A percentile compares a stretch with the other conserved stretches of the same genome.
Conservation (phyloP, 2,888 invertebrate genomes). For the Ochropleura plecta region DNA sequence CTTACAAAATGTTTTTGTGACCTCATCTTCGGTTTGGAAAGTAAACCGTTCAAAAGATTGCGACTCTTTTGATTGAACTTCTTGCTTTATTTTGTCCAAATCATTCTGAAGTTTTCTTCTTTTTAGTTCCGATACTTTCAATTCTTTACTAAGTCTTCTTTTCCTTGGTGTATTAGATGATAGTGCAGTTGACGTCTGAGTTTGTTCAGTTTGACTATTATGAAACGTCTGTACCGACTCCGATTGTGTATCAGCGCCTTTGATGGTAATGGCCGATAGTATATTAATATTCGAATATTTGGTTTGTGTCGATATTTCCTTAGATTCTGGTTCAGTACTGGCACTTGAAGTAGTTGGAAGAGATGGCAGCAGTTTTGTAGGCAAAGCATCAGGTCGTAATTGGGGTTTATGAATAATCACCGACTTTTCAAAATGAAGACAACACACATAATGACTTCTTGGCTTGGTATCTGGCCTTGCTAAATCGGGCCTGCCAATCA, state of each 20-base stretch:
- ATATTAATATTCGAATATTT: slow-evolving; percentile 8
- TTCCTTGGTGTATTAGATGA: slow-evolving; percentile 46
- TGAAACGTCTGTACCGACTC: slow-evolving; percentile 18
- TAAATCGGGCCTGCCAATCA: slow-evolving; percentile 51
- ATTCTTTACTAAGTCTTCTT: slow-evolving; percentile 38
- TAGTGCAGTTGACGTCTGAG: slow-evolving; percentile 40
- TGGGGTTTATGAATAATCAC: slow-evolving; percentile 41
- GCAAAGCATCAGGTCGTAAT: slow-evolving; percentile 48
- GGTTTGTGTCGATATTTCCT: slow-evolving; percentile 22
- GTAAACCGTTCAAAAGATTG: slow-evolving; percentile 26
- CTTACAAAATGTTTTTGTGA: slow-evolving; percentile 31
- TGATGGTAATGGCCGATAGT: neutral
- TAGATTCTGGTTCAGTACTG: slow-evolving; percentile 3
- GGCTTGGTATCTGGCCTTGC: slow-evolving; percentile 39
- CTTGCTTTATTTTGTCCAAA: slow-evolving; percentile 31
- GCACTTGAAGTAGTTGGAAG: slow-evolving; percentile 22
- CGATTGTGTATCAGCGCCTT: slow-evolving; percentile 12
- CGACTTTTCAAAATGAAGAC: slow-evolving; percentile 48
- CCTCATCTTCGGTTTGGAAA: slow-evolving; percentile 32
- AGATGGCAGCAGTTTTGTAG: slow-evolving; percentile 44
- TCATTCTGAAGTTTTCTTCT: slow-evolving; percentile 40
- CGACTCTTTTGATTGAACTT: slow-evolving; percentile 21
- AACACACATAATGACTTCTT: slow-evolving; percentile 46
- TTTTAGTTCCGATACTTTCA: slow-evolving; percentile 38
- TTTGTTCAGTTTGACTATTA: slow-evolving; percentile 26